Evolutionary conservation across 2,888 invertebrate genomes (phyloP), one percentile per base, ranked within the genome.

Genomic region (Saturnia pavonia): DNA sequence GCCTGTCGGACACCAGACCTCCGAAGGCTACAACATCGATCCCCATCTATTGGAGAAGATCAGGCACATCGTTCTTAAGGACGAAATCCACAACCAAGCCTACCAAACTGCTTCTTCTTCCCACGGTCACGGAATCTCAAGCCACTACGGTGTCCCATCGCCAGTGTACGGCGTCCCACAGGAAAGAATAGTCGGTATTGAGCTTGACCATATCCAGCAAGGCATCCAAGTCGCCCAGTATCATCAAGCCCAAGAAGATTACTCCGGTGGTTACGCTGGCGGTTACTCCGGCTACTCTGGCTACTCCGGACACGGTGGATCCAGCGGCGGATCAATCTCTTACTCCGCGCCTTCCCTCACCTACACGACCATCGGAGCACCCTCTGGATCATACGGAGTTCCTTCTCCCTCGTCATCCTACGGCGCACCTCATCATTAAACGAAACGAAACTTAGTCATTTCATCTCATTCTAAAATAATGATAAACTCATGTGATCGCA

Each of bases 191-290:
- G 97, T 97, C 72, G 97, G 97, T 73, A 96, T 97, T 82, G 97
- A 97, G 88, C 95, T 97, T 73, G 97, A 97, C 83, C 97, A 97
- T 75, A 96, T 97, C 82, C 96, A 97, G 84, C 97, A 97, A 83
- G 97, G 97, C 75, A 96, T 97, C 88, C 97, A 97, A 88, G 97
- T 97, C 51, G 97, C 97, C 43, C 97, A 97, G 86, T 97, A 96
- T 94, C 96, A 96, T 85, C 97, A 97, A 88, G 95, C 96, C 75
- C 94, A 95, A 73, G 95, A 96, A 76, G 95, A 95, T 73, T 85
- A 92, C 83, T 81, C 88, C 22, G 74, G 82, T 65, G 89, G 88
- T 16, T 85, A 86, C 76, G 89, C 90, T 79, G 76, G 94, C 93
- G 74, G 57, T 27, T 60, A 60, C 27, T 25, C 57, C 14, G 57